Conservation (phyloP, 2,113 vertebrate species). For the Leiothrix lutea region DNA sequence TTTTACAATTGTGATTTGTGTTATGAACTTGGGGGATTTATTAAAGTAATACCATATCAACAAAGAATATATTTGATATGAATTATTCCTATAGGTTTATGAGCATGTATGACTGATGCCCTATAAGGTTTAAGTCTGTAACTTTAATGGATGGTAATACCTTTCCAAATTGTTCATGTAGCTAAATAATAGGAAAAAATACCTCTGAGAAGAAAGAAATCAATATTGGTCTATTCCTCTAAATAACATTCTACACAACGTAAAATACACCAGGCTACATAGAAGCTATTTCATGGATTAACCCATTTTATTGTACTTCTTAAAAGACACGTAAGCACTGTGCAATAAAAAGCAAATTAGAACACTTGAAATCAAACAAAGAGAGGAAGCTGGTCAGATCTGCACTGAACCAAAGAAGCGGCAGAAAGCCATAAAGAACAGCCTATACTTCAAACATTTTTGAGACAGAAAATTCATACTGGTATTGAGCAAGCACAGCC, state of each 20-base stretch:
- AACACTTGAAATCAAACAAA: conserved; percentile 34
- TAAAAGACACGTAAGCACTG: neutral
- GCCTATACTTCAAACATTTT: neutral
- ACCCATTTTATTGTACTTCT: conserved; percentile 28
- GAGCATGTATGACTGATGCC: conserved; percentile 14
- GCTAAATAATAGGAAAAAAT: neutral
- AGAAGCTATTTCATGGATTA: conserved; percentile 35
- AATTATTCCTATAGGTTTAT: conserved; percentile 37
- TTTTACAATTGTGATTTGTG: conserved; percentile 17
- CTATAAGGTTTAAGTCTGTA: conserved; percentile 19
- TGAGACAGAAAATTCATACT: neutral
- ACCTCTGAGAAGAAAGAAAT: conserved; percentile 17
- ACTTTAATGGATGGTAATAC: conserved; percentile 48
- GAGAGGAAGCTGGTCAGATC: neutral
- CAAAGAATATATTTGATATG: neutral
- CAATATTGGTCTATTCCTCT: neutral
- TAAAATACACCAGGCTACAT: conserved; percentile 5
- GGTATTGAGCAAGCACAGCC: neutral
- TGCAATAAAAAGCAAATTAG: conserved; percentile 31
- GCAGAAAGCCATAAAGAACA: neutral
- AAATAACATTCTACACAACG: conserved; percentile 33
- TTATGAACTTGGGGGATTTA: conserved; percentile 1
- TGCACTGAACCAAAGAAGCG: neutral
- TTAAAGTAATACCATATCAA: neutral
- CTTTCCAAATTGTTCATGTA: conserved; percentile 20